Conservation (phyloP, 2,888 invertebrate species). For the Himalopsyche japonica region DNA sequence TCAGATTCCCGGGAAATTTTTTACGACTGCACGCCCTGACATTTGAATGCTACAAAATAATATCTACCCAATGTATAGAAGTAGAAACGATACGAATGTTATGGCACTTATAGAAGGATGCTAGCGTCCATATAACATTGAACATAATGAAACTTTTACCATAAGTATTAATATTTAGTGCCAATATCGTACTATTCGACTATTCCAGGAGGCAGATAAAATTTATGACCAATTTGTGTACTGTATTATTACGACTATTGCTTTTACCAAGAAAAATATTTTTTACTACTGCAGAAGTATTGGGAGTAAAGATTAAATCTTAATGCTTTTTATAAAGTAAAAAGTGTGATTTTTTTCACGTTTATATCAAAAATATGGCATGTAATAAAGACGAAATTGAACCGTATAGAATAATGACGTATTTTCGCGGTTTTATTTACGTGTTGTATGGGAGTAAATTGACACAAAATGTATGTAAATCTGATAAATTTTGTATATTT, state of each 20-base stretch:
- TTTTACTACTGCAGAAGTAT: neutral
- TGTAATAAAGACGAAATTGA: neutral
- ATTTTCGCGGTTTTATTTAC: neutral
- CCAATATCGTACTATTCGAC: neutral
- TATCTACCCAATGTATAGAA: neutral
- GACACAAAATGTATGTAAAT: no score
- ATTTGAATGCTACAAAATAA: neutral
- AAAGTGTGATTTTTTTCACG: neutral
- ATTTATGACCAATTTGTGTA: neutral
- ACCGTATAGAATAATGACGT: neutral
- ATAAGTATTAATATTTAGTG: neutral
- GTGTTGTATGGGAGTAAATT: no score
- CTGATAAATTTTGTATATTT: no score
- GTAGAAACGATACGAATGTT: neutral
- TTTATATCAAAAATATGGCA: neutral
- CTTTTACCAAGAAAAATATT: neutral
- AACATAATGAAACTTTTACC: neutral
- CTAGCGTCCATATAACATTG: neutral
- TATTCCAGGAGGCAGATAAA: neutral
- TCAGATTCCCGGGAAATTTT: no score
- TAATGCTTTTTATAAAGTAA: neutral
- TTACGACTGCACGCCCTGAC: no score
- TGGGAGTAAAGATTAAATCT: neutral
- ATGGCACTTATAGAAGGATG: neutral
- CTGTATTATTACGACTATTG: neutral